Evolutionary conservation across 2,888 invertebrate species (phyloP).

Genomic region (Melanotus villosus): DNA sequence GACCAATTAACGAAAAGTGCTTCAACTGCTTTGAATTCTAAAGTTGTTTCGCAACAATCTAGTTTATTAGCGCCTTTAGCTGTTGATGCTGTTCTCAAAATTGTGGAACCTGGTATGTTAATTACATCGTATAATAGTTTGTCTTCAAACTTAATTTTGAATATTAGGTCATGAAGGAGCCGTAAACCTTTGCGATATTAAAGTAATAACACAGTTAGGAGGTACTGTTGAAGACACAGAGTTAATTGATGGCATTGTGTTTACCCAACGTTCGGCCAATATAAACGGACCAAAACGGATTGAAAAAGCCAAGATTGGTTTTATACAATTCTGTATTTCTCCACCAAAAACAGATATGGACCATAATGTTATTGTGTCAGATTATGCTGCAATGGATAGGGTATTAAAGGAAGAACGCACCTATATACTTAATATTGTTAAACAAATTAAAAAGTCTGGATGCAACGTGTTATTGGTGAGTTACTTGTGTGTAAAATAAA

Average conservation of each 20-base stretch:
- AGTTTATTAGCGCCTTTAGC: constrained; percentile 96
- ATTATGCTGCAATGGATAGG: constrained; percentile 99
- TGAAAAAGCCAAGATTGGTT: constrained; percentile 98
- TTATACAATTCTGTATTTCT: constrained; percentile 99
- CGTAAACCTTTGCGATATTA: constrained; percentile 95
- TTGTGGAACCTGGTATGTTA: constrained; percentile 74
- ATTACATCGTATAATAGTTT: background rate
- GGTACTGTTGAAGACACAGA: constrained; percentile 99
- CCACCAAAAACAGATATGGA: constrained; percentile 99
- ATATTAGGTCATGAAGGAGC: constrained; percentile 71
- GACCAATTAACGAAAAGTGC: constrained; percentile 93
- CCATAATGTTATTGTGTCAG: constrained; percentile 95
- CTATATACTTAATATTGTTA: constrained; percentile 98
- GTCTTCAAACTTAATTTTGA: no score
- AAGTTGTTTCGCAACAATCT: constrained; percentile 99
- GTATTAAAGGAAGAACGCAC: constrained; percentile 97
- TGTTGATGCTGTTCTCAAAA: constrained; percentile 95
- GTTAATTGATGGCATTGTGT: constrained; percentile 94
- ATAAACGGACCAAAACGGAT: constrained; percentile 93
- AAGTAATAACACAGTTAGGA: constrained; percentile 96
- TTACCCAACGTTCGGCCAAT: constrained; percentile 90
- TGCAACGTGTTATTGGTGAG: constrained; percentile 95
- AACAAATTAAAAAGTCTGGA: constrained; percentile 98
- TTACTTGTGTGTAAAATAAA: constrained; percentile 22
- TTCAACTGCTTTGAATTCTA: constrained; percentile 98